phyloP scores from a whole-genome alignment of 2,888 invertebrate genomes.

The Barypeithes pellucidus region DNA sequence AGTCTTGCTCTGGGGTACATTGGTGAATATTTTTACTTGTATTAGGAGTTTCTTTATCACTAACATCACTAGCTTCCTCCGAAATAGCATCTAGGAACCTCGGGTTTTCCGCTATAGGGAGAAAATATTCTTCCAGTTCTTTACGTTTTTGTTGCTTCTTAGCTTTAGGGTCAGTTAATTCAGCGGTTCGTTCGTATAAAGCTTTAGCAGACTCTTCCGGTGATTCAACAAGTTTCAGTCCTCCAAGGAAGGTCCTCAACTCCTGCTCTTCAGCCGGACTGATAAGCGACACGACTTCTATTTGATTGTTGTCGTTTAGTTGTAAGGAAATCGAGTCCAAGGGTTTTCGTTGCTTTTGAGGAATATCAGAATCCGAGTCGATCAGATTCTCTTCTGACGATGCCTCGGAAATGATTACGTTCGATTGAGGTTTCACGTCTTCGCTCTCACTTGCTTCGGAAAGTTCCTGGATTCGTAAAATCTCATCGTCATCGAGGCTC shows the following conservation, averaged over 20 bases:
- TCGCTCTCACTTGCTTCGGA: constrained; percentile 64
- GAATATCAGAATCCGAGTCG: constrained; percentile 67
- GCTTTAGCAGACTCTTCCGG: constrained; percentile 67
- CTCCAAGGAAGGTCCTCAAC: constrained; percentile 74
- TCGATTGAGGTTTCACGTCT: constrained; percentile 59
- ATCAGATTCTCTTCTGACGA: constrained; percentile 73
- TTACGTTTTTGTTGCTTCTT: constrained; percentile 73
- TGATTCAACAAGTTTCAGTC: constrained; percentile 74
- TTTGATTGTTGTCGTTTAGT: constrained; percentile 64
- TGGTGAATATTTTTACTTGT: constrained; percentile 59
- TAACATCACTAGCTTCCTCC: constrained; percentile 80
- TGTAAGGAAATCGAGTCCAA: constrained; percentile 71
- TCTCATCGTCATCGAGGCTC: constrained; percentile 68
- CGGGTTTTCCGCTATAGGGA: constrained; percentile 76
- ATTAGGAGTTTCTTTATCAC: constrained; percentile 69
- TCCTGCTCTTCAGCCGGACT: constrained; percentile 75
- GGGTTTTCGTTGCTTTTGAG: constrained; percentile 56
- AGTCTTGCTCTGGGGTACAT: constrained; percentile 62
- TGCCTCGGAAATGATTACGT: constrained; percentile 76
- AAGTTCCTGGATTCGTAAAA: constrained; percentile 68
- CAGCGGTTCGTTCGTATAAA: constrained; percentile 57
- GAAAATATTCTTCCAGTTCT: constrained; percentile 74
- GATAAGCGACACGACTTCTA: constrained; percentile 60
- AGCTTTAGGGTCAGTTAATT: constrained; percentile 64
- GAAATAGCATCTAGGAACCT: constrained; percentile 84